phyloP scores from a whole-genome alignment of 1,140 invertebrate species.

The Chelonus insularis region DNA sequence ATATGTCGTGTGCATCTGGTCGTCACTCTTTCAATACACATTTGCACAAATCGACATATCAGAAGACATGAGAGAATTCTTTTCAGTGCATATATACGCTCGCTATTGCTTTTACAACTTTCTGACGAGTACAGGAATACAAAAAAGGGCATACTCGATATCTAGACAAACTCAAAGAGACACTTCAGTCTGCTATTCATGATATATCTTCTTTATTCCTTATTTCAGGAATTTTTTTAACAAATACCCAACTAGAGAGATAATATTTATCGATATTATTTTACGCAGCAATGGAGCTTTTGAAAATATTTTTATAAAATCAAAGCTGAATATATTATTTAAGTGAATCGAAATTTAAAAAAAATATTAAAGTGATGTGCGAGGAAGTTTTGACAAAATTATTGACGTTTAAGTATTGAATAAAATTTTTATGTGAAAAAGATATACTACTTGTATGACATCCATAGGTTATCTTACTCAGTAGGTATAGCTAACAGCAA shows the following conservation, averaged over 20 bases:
- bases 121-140: slow-evolving; percentile 5
- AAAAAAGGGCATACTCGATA: slow-evolving; percentile 6
- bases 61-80: background rate
- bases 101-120: slow-evolving; percentile 22
- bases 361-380: background rate
- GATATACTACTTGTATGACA: background rate
- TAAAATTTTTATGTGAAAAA: background rate
- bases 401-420: background rate
- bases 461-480: background rate
- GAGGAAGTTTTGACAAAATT: background rate
- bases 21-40: slow-evolving; percentile 18
- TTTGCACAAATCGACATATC: slow-evolving; percentile 13
- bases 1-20: slow-evolving; percentile 4
- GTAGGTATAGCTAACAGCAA: background rate
- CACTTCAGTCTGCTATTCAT: slow-evolving; percentile 17
- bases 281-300: background rate
- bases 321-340: background rate
- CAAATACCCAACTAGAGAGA: background rate
- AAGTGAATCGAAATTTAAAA: background rate
- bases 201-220: slow-evolving; percentile 18
- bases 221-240: background rate
- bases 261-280: background rate
- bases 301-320: background rate
- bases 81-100: slow-evolving; percentile 12
- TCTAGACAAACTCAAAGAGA: slow-evolving; percentile 13